Evolutionary conservation across 2,888 invertebrate genomes (phyloP), one percentile per base, ranked within the genome.

Genomic region (Pachydiplax longipennis): DNA sequence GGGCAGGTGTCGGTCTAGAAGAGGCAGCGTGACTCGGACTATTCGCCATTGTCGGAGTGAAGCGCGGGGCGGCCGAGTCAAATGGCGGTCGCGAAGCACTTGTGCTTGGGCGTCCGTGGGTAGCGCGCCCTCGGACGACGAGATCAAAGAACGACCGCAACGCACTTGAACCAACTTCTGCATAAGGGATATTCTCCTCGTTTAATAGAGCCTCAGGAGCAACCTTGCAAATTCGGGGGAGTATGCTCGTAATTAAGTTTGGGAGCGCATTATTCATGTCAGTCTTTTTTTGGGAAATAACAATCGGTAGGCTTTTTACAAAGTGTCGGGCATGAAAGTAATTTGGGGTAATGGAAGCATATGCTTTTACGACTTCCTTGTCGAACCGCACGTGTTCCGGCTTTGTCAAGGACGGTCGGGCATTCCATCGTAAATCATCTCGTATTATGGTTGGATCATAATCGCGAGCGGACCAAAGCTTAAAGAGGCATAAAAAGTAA

Each of bases 331-430:
- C 37, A 65, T 73, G 73, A 65, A 87, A 61, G 37, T 61, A 61
- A 87, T 87, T 87, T 87, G 61, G 61, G 18, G 61, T 61, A 83
- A 83, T 44, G 35, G 83, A 58, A 35, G 35, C 31, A 37, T 2
- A 31, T 31, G 18, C n/a, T 65, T 83, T 83, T 58, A 83, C 58
- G 83, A 58, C 83, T 83, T 48, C 48, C 61, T 65, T 15, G 35
- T 87, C 37, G 61, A 65, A 87, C 58, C 40, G 87, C 87, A 87
- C 61, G 87, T 87, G 87, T 40, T 87, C 87, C 35, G 58, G 83
- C 58, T 58, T 83, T 22, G 58, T 35, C 18, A 13, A 25, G 35
- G 83, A 83, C 58, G 58, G 53, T 83, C 58, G 35, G 53, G 22
- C 15, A 58, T 48, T 58, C 18, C 31, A 35, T 83, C 53, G 22